Base-by-base conservation (phyloP, 2,888 invertebrate genomes). In the Nemotelus nigrinus region DNA sequence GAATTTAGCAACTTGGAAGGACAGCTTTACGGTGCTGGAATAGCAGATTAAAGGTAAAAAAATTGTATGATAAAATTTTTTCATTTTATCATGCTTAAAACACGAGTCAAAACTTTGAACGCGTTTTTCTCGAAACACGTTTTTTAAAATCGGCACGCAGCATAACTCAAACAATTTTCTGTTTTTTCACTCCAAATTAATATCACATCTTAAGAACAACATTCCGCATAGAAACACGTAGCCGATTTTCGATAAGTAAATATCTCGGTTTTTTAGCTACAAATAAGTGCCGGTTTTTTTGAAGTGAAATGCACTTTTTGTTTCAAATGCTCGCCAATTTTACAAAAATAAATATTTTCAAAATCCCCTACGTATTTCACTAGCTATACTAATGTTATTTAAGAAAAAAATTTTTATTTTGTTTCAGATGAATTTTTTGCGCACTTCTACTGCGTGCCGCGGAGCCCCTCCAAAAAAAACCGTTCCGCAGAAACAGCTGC, bases 121-220 rank as follows among this genome's bases (percentile, higher is more conserved):
- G n/a, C n/a, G n/a, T n/a, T n/a, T n/a, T n/a, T n/a, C n/a, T n/a
- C n/a, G n/a, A n/a, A n/a, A n/a, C n/a, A n/a, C n/a, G n/a, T 63
- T 63, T 63, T 63, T 63, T 43, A 5, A 63, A 63, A 63, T 63
- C 63, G 43, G 63, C 5, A 63, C 43, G 39, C 63, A 43, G 63
- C 63, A 63, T 63, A 63, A 63, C 43, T 63, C 63, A 63, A 63
- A 63, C 63, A 43, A 63, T 41, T 63, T 63, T 63, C 43, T 63
- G 10, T 63, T 63, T 63, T 63, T 39, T 63, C 43, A 43, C 43
- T 63, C 63, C 63, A 63, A 63, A 63, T 63, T 43, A 63, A 63
- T 43, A 63, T 6, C 63, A 58, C 25, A 58, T 58, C 58, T 58
- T 58, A 5, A 63, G 43, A 63, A 63, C 63, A 43, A 63, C 6